Base-by-base conservation (phyloP, 2,797 vertebrate species). In the Kryptolebias ocellatus region DNA sequence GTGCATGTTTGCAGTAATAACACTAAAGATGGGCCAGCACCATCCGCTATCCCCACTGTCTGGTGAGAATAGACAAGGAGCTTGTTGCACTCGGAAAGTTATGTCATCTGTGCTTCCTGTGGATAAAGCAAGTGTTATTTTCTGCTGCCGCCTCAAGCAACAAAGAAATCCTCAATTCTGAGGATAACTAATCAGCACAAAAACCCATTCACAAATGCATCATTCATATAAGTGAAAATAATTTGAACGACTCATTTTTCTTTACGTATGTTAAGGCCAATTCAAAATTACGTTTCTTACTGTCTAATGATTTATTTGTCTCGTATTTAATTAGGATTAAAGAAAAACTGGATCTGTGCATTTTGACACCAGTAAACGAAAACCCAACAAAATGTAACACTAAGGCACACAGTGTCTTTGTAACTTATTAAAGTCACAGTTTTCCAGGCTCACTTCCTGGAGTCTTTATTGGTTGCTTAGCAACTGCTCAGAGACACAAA, bases 81-180 rank as follows among this genome's bases (percentile, higher is more conserved):
- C 70, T 67, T 72, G 61, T 77, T 76, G 76, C 74, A 77, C 75
- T 84, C 45, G 63, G 73, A 79, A 72, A 79, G 80, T 88, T 81
- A 80, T 85, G 75, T 89, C 80, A 89, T 67, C 60, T 31, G 81
- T 67, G 62, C 76, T 83, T 88, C 78, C 79, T 84, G 82, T 79
- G 53, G 63, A 72, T 73, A 72, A 68, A 78, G 56, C 45, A 70
- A 82, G 60, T 80, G 74, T 67, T 81, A 18, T 68, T 83, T 45
- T 83, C 42, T 57, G 4, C 67, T 8, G 55, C 34, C 64, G 54
- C 29, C 49, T 53, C 59, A 64, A 70, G 17, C 53, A 67, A 31
- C n/a, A 15, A 67, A 46, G 18, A 24, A 29, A 45, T 27, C 17
- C 56, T 51, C 15, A 50, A 62, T 52, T 60, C 44, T 79, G 50